Evolutionary conservation across 2,113 vertebrate species (phyloP).

Genomic region (Siniperca knerii): DNA sequence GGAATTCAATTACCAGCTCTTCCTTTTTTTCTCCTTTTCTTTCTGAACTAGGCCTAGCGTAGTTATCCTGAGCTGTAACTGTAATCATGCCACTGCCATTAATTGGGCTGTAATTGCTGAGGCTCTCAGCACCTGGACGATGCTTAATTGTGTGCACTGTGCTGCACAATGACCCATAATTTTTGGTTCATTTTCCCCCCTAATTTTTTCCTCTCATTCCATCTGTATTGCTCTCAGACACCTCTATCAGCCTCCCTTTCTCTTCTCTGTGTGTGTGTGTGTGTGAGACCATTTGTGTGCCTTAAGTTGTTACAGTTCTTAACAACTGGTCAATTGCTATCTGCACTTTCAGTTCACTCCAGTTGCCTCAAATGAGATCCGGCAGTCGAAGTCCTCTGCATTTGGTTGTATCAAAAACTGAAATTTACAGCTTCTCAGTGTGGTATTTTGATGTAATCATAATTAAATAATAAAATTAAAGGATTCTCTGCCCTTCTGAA

Average conservation of each 20-base stretch:
- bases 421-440: not conserved
- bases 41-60: constrained; percentile 69
- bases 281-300: not conserved
- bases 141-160: constrained; percentile 89
- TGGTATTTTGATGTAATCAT: not conserved
- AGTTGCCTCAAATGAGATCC: not conserved
- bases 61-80: constrained; percentile 82
- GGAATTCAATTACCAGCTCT: constrained; percentile 80
- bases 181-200: constrained; percentile 80
- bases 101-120: constrained; percentile 88
- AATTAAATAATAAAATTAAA: not conserved
- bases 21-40: constrained; percentile 14
- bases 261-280: not conserved
- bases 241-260: constrained; percentile 62
- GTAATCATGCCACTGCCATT: constrained; percentile 86
- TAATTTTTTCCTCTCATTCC: constrained; percentile 70
- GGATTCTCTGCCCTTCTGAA: not conserved
- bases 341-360: constrained; percentile 7
- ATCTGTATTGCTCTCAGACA: constrained; percentile 68
- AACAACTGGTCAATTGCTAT: constrained; percentile 35
- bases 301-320: constrained; percentile 48
- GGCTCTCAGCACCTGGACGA: constrained; percentile 87
- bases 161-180: constrained; percentile 87
- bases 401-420: not conserved
- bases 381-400: not conserved